A percentile compares a stretch with the other conserved stretches of the same genome.
These are phyloP conservation scores for Macrosteles quadrilineatus DNA, from an alignment of 1,140 invertebrate genomes.

Conservation along the genomic window DNA sequence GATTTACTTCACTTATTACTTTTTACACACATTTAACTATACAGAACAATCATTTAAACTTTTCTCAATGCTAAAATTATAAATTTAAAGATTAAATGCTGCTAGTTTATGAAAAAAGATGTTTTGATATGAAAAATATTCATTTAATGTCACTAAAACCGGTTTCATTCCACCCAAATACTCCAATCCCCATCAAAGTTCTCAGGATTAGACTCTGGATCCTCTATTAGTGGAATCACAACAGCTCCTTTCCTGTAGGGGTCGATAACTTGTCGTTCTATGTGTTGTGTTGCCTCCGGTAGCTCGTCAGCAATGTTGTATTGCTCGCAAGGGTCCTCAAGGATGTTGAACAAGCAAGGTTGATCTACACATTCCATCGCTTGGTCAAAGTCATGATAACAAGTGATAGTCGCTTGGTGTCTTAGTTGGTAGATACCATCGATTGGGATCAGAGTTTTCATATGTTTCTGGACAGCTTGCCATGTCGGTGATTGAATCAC, in stretches of 20 bases:
- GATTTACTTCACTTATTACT: no score
- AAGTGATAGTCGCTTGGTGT: neutral
- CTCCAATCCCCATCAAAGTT: neutral
- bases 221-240: neutral
- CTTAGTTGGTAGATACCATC: neutral
- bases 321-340: slow-evolving; percentile 66
- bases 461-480: neutral
- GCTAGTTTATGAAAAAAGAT: no score
- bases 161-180: neutral
- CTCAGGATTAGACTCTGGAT: neutral
- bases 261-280: neutral
- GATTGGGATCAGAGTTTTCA: neutral
- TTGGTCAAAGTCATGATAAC: slow-evolving; percentile 1
- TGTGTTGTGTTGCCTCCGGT: neutral
- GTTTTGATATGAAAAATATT: no score
- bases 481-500: neutral
- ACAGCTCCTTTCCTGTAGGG: neutral
- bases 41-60: no score
- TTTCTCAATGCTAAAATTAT: no score
- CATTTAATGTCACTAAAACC: no score
- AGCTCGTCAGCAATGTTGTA: slow-evolving; percentile 54
- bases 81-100: no score
- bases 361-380: slow-evolving; percentile 27
- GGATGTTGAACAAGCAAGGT: slow-evolving; percentile 66
- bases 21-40: no score